Percentiles rank a stretch among this genome's conserved stretches.
These are phyloP conservation scores for Aphelocoma californica DNA, from an alignment of 2,797 vertebrate species.

Conservation along the genomic window DNA sequence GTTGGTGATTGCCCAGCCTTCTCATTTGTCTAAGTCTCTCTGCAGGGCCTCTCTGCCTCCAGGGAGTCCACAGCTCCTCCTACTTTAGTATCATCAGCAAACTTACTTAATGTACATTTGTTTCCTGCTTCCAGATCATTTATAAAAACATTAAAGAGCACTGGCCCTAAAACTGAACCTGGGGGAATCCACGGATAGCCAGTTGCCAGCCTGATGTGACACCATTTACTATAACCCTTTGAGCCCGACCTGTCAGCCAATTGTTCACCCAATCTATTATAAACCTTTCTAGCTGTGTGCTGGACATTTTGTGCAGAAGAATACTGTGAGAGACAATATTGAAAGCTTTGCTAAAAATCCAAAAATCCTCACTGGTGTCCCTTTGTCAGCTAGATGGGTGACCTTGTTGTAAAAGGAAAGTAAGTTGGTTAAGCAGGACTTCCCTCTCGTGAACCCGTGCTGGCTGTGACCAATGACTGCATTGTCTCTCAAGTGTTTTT, in stretches of 20 bases:
- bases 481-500: neutral
- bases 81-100: neutral
- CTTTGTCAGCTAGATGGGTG: neutral
- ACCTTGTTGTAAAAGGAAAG: neutral
- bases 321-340: neutral
- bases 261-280: neutral
- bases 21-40: neutral
- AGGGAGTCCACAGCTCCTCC: neutral
- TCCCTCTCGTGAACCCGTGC: neutral
- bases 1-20: neutral
- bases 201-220: neutral
- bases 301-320: neutral
- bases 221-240: neutral
- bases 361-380: neutral
- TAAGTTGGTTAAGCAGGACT: neutral
- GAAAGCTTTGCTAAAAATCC: neutral
- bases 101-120: neutral
- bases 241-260: neutral
- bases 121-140: neutral
- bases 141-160: neutral
- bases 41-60: neutral
- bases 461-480: neutral
- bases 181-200: neutral
- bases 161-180: neutral
- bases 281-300: neutral